Evolutionary conservation across 2,113 vertebrate species (phyloP), one percentile per base, ranked within the genome.

Genomic region (Turdus rufiventris): DNA sequence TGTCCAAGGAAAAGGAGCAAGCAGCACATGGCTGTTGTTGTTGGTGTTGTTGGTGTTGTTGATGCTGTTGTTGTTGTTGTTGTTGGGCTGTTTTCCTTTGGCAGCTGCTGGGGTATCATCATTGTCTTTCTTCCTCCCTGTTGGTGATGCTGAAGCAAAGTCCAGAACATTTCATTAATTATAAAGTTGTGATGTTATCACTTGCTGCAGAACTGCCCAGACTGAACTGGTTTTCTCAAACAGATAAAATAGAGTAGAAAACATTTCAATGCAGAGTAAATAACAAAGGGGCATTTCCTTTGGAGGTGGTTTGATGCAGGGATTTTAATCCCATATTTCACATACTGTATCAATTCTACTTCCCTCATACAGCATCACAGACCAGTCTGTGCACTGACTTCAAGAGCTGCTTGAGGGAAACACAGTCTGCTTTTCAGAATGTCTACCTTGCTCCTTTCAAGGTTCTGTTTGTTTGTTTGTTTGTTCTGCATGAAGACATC

Each of bases 1-100:
- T 5, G 7, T 4, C 34, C 18, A 2, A 1, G 3, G 12, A 12
- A 8, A 9, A 8, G 10, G 6, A 8, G 11, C 47, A 12, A 10
- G 7, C 72, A 50, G 11, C 26, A 26, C 29, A 10, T 8, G 14
- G 42, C 16, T 43, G 42, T 4, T 43, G 42, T 43, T 43, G 42
- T 13, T 43, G 42, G 12, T 28, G 21, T 5, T 23, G 20, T 24
- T 43, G 42, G 4, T 43, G 42, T 43, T 18, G 16, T 42, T 43
- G 42, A 14, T 42, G 42, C 13, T 43, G 42, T 7, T 43, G 42
- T 43, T 18, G 16, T 42, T 43, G 42, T 43, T 28, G 18, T 7
- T 23, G 20, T 24, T 16, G 66, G 26, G 17, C 62, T 82, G 11
- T 9, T 82, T 36, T 28, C 8, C 43, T 51, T 2, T 8, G 33